A percentile compares a stretch with the other conserved stretches of the same genome.
Evolutionary conservation across 1,140 invertebrate species (phyloP).

Genomic region (Drosophila tropicalis): DNA sequence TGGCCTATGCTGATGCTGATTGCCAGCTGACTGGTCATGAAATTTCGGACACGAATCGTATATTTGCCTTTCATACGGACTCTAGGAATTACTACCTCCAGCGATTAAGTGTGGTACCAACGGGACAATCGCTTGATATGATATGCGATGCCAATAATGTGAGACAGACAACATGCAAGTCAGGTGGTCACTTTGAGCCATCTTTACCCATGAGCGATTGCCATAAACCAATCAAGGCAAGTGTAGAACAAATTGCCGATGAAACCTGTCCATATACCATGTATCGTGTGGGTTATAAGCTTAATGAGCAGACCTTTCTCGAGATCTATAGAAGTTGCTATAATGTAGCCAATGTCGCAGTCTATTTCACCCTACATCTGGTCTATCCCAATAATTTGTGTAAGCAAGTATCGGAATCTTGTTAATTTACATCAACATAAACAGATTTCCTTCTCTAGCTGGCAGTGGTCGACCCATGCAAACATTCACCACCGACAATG

Average conservation of each 20-base stretch:
- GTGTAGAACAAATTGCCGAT: constrained; percentile 8
- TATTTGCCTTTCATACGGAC: constrained; percentile 20
- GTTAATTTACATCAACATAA: too few species aligned
- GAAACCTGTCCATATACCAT: constrained; percentile 10
- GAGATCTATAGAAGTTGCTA: constrained; percentile 51
- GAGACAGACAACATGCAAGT: constrained; percentile 16
- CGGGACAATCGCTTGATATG: constrained; percentile 18
- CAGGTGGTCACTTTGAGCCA: constrained; percentile 1
- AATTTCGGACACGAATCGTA: constrained; percentile 23
- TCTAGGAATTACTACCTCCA: constrained; percentile 5
- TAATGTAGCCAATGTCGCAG: background rate
- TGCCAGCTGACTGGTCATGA: constrained; percentile 16
- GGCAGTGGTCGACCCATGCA: constrained; percentile 12
- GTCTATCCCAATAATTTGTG: constrained; percentile 17
- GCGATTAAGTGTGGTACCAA: constrained; percentile 9
- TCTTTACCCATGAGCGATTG: constrained; percentile 18
- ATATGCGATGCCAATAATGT: constrained; percentile 21
- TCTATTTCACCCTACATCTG: constrained; percentile 37
- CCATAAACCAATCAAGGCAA: background rate
- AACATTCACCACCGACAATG: constrained; percentile 26
- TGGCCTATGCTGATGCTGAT: constrained; percentile 13
- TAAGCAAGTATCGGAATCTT: constrained; percentile 5
- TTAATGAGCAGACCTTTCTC: constrained; percentile 19
- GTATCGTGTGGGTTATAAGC: constrained; percentile 33
- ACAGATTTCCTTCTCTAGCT: background rate